Conservation (phyloP, 2,888 invertebrate genomes). For the Lysandra bellargus region DNA sequence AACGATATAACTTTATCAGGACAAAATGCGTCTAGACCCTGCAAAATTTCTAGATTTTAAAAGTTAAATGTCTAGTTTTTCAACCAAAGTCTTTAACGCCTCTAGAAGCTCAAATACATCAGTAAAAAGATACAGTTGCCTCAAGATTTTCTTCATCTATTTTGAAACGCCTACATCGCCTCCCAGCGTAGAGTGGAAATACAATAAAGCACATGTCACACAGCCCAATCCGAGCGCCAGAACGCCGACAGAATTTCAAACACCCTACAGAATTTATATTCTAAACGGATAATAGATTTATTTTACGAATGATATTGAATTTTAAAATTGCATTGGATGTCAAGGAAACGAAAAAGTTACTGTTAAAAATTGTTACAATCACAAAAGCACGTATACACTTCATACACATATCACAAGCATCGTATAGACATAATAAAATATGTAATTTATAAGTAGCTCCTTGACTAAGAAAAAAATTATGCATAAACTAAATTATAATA, state of each 20-base stretch:
- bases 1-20: too few relatives aligned
- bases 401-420: too few relatives aligned
- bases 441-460: too few relatives aligned
- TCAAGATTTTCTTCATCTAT: background rate
- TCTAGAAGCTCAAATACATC: too few relatives aligned
- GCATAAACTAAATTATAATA: too few relatives aligned
- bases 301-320: conserved; percentile 26
- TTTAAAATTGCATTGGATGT: conserved; percentile 27
- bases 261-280: conserved; percentile 49
- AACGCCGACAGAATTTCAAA: conserved; percentile 57
- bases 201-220: conserved; percentile 58
- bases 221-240: conserved; percentile 47
- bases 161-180: background rate
- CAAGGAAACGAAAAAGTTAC: background rate
- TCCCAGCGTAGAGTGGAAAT: conserved; percentile 46
- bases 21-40: too few relatives aligned
- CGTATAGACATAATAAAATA: too few relatives aligned
- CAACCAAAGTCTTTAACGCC: background rate
- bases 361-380: background rate
- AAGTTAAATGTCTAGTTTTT: too few relatives aligned
- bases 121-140: background rate
- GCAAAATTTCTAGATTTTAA: too few relatives aligned
- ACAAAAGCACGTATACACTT: background rate
- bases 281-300: conserved; percentile 35
- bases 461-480: too few relatives aligned